A percentile compares a stretch with the other conserved stretches of the same genome.
Evolutionary conservation across 2,888 invertebrate genomes (phyloP).

Genomic region (Synanthedon myopaeformis): DNA sequence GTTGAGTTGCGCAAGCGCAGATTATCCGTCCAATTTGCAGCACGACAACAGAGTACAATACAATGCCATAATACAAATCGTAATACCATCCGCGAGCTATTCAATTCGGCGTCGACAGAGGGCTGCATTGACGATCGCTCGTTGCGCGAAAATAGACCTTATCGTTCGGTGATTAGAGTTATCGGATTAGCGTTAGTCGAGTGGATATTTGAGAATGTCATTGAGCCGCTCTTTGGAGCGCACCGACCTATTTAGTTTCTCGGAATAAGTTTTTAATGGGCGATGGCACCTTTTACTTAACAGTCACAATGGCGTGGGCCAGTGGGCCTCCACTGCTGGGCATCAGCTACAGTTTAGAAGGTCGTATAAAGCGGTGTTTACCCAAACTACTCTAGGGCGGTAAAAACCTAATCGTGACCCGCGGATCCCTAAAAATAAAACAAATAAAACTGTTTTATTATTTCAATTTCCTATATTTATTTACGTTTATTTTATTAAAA

Average conservation of each 20-base stretch:
- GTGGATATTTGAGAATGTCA: constrained; percentile 32
- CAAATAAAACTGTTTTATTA: no score
- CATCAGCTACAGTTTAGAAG: not conserved
- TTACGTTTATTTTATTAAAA: no score
- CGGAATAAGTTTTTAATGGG: constrained; percentile 5
- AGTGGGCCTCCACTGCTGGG: not conserved
- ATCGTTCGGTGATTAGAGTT: not conserved
- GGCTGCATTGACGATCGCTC: constrained; percentile 1
- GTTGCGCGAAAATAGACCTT: not conserved
- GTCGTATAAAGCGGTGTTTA: no score
- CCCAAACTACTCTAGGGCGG: no score
- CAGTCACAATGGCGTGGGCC: not conserved
- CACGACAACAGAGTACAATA: not conserved
- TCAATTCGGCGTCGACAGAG: constrained; percentile 35
- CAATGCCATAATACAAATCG: not conserved
- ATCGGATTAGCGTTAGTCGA: not conserved
- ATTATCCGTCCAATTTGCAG: constrained; percentile 43
- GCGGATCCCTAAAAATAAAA: no score
- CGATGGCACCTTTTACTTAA: no score
- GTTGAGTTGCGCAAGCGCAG: constrained; percentile 31
- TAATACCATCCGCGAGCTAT: constrained; percentile 7
- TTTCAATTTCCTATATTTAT: no score
- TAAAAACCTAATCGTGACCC: no score
- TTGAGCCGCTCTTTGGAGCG: constrained; percentile 21
- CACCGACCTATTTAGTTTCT: constrained; percentile 15